phyloP scores from a whole-genome alignment of 2,113 vertebrate species.

The Poicephalus gulielmi region DNA sequence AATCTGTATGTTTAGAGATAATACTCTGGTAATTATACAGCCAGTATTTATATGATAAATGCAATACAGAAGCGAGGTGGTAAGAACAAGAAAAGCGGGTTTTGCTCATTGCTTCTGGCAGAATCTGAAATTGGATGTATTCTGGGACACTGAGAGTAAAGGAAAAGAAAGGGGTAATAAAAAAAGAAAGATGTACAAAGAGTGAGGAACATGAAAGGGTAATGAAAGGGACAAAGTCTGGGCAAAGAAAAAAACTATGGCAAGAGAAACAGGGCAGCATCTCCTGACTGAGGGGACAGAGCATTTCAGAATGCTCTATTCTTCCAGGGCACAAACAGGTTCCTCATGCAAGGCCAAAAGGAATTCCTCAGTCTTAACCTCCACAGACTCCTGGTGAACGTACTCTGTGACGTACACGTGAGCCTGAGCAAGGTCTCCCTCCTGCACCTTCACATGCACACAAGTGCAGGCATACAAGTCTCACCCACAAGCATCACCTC shows the following conservation, averaged over 20 bases:
- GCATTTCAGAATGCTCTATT: neutral
- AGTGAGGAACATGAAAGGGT: neutral
- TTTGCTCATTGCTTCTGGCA: constrained; percentile 44
- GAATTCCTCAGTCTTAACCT: neutral
- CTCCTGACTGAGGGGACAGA: neutral
- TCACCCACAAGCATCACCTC: neutral
- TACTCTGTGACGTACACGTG: neutral
- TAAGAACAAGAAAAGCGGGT: constrained; percentile 76
- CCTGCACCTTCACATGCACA: neutral
- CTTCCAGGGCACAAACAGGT: neutral
- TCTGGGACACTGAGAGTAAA: neutral
- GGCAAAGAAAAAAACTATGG: neutral
- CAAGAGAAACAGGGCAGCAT: neutral
- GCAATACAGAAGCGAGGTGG: constrained; percentile 3
- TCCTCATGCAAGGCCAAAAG: neutral
- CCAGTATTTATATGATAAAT: constrained; percentile 57
- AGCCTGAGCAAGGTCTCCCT: neutral
- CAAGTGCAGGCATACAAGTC: neutral
- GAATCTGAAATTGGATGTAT: neutral
- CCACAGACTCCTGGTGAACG: neutral
- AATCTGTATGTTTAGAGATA: constrained; percentile 65
- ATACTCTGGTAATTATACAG: constrained; percentile 68
- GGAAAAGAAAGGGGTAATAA: neutral
- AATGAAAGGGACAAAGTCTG: neutral
- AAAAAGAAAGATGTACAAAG: neutral